These are phyloP conservation scores for Hylaeus anthracinus DNA, from an alignment of 1,140 invertebrate genomes.

Conservation along the genomic window DNA sequence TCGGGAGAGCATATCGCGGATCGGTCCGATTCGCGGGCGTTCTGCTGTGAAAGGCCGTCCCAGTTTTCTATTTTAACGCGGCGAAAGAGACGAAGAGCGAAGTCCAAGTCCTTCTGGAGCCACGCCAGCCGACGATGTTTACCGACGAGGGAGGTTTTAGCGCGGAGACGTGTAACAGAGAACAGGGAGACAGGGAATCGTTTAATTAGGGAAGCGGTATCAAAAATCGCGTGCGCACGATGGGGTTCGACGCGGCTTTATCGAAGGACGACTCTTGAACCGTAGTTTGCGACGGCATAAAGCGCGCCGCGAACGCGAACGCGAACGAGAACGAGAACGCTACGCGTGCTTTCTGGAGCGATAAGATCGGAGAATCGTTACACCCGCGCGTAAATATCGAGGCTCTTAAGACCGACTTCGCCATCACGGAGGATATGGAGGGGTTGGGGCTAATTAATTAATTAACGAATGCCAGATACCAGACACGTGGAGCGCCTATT, in stretches of 20 bases:
- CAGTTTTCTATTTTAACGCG: slow-evolving; percentile 73
- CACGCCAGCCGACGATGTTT: slow-evolving; percentile 70
- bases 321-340: no score
- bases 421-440: background rate
- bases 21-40: slow-evolving; percentile 8
- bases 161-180: slow-evolving; percentile 10
- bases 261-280: slow-evolving; percentile 32
- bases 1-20: background rate
- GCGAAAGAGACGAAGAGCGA: slow-evolving; percentile 66
- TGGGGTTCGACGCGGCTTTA: background rate
- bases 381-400: background rate
- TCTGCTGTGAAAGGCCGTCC: slow-evolving; percentile 62
- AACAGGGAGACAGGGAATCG: background rate
- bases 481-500: slow-evolving; percentile 20
- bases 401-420: background rate
- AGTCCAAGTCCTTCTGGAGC: slow-evolving; percentile 51
- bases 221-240: slow-evolving; percentile 20
- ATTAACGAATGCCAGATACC: slow-evolving; percentile 33
- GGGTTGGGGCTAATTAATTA: slow-evolving; percentile 1
- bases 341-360: background rate
- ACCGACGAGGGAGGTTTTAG: slow-evolving; percentile 43
- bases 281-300: background rate
- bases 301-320: background rate
- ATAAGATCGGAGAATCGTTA: slow-evolving; percentile 26
- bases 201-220: background rate